Conservation (phyloP, 2,888 invertebrate species). For the Eubasilissa splendida region DNA sequence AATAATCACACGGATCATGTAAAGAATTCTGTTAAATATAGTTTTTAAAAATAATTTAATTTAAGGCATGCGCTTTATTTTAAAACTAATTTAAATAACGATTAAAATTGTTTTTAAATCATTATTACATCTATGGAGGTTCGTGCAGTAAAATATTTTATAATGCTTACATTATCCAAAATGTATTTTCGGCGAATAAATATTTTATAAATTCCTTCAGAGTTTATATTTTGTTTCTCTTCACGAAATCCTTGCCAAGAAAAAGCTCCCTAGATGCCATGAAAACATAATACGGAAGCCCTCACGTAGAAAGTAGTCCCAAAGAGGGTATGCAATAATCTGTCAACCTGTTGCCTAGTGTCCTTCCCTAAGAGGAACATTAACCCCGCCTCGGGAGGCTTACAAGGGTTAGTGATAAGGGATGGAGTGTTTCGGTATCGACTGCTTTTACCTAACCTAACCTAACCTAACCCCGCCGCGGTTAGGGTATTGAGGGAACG, state of each 20-base stretch:
- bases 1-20: no score
- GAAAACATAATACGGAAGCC: slow-evolving; percentile 29
- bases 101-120: no score
- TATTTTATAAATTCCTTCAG: no score
- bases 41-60: no score
- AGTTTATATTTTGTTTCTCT: background rate
- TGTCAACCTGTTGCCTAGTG: slow-evolving; percentile 34
- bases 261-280: slow-evolving; percentile 24
- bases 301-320: slow-evolving; percentile 29
- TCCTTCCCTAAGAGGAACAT: slow-evolving; percentile 25
- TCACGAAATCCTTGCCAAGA: slow-evolving; percentile 21
- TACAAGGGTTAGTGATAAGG: slow-evolving; percentile 30
- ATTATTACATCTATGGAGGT: no score
- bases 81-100: no score
- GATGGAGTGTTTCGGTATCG: slow-evolving; percentile 1
- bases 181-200: no score
- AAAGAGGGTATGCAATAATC: slow-evolving; percentile 33
- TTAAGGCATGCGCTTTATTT: no score
- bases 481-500: background rate
- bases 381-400: slow-evolving; percentile 30
- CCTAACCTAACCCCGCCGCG: slow-evolving; percentile 7
- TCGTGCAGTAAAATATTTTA: no score
- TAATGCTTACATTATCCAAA: no score
- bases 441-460: slow-evolving; percentile 34
- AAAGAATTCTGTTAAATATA: no score